Evolutionary conservation across 1,140 invertebrate genomes (phyloP), one percentile per base, ranked within the genome.

Genomic region (Parapsyche elsis): DNA sequence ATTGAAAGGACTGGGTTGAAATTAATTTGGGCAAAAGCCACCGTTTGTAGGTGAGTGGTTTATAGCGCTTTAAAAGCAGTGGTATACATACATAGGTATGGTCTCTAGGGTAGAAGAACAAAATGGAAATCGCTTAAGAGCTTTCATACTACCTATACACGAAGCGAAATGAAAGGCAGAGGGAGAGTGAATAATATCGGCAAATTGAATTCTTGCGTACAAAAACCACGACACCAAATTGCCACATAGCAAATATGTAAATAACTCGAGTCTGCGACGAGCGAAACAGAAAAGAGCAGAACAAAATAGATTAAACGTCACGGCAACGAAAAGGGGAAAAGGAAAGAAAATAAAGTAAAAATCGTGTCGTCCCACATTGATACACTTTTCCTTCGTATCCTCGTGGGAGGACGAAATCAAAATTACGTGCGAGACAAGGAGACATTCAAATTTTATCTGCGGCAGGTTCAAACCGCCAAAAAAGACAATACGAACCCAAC

Each of bases 51-150:
- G 21, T 67, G 64, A 67, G 23, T 67, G 64, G 64, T 67, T 67
- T 67, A 67, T 67, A 30, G 24, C 64, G 64, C 64, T 67, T 67
- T 67, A 67, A 61, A 67, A 26, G 64, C 23, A 67, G 24, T 67
- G 21, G 9, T 67, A 67, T 26, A 26, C 14, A 23, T 16, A 53
- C 4, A 53, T 53, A 1, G 49, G 4, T 10, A 10, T 46, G 12
- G 49, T 12, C 64, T 26, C 9, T 23, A 12, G 64, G 12, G 64
- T 19, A 67, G 5, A 21, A n/a, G 24, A 67, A 67, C 64, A 23
- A 67, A 67, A 67, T 26, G 21, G 59, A 61, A 61, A 61, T 61
- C 59, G 59, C 59, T 61, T 23, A 53, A 53, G 49, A 53, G 49
- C 49, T 53, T 53, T 53, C 49, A 53, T 53, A 53, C 16, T 5